Evolutionary conservation across 2,888 invertebrate genomes (phyloP), one percentile per base, ranked within the genome.

Genomic region (Drosophila sordidula): DNA sequence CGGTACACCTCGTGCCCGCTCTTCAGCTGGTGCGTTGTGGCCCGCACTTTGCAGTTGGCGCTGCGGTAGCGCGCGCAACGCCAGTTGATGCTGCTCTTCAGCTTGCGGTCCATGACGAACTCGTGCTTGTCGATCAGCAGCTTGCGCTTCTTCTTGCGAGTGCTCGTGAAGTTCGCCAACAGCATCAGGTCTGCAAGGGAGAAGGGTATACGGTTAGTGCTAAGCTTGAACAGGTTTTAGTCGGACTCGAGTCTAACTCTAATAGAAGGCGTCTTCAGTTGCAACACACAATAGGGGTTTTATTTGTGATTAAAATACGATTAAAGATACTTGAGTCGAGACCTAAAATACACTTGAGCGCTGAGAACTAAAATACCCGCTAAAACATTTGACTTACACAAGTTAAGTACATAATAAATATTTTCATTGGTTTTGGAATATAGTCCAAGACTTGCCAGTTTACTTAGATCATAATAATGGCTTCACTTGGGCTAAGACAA

Each of bases 41-140:
- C 92, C 29, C 92, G 90, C 12, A 92, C 92, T 72, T 89, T 91
- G 70, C 92, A 92, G 18, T 86, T 88, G 51, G 85, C 84, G 59
- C 90, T 91, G 29, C 90, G 90, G 29, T 91, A 91, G 0, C 91
- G 89, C 4, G 91, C 78, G 57, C 92, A 92, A 18, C 92, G 90
- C 92, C 92, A 92, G 63, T 92, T 91, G 45, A 90, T 91, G 32
- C 90, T 91, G 51, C 83, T 80, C 62, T 92, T 92, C 4, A 92
- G 76, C 58, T 86, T 90, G 4, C 92, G 88, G 82, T 92, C 92
- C 78, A 91, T 89, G 0, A 92, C 90, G 66, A 90, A 92, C 56
- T 90, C 90, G 44, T 90, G 84, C 0, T 76, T 78, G 14, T 89
- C 90, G 64, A 92, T 89, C 0, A 92, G 39, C 39, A 92, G 74